Base-by-base conservation (phyloP, 1,140 invertebrate genomes). In the Carcinoscorpius rotundicauda region DNA sequence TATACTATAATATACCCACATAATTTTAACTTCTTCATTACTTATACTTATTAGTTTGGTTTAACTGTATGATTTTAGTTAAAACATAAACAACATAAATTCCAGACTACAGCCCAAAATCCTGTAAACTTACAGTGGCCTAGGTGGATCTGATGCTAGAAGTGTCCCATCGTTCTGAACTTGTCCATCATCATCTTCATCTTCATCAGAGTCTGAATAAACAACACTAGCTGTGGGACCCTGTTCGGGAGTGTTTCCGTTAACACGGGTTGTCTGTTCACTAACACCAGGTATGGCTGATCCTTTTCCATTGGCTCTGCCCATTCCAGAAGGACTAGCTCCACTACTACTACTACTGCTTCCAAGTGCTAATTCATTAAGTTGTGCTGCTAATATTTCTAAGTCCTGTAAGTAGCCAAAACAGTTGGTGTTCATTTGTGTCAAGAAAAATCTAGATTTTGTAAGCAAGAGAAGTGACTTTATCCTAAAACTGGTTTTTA, bases 71-170 rank as follows among this genome's bases (percentile, higher is more conserved):
- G 29, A 29, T 29, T 29, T 29, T 29, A 29, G 29, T 29, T 29
- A 29, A 29, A 29, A 29, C 29, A 29, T 29, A 29, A 29, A 29
- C 29, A 29, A 29, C 0, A 29, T 29, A 29, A 29, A 29, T 29
- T 29, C 29, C 29, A 29, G 29, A 29, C 29, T 29, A 29, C 29
- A 29, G 29, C 29, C 29, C 29, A 29, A 29, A 29, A 29, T 29
- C 29, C 29, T 29, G 29, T 29, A 8, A 60, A 77, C 91, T 89
- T 83, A 95, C 91, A 97, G 83, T 71, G 95, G 93, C 76, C 96
- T 91, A 4, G 93, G 92, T 49, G 93, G 93, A 80, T 98, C 94
- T 73, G 92, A 96, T 53, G 94, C 94, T 5, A 97, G 81, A 51
- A 97, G 79, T 2, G 94, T 97, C 61, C 94, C 95, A 79, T 97